Conservation (phyloP, 2,888 invertebrate species). For the Caenorhabditis sp. region DNA sequence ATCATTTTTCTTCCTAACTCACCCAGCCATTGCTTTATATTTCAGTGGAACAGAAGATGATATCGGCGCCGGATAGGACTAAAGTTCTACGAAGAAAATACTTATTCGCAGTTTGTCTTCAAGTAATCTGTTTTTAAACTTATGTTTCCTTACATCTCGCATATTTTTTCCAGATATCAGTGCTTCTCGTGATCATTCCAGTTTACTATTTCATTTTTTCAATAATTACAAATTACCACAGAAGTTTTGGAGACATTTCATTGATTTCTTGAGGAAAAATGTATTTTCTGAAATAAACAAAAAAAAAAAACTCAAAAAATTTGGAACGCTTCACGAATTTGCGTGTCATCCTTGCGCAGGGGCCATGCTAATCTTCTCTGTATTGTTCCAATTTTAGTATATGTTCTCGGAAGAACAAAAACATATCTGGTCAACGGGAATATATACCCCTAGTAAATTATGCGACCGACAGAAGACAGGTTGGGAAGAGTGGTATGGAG, state of each 20-base stretch:
- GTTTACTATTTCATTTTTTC: slow-evolving; percentile 24
- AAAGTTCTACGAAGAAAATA: slow-evolving; percentile 25
- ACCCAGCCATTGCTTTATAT: slow-evolving; percentile 19
- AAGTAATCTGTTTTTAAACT: too few species aligned
- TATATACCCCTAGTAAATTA: too few species aligned
- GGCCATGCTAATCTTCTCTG: slow-evolving; percentile 13
- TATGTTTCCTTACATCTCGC: too few species aligned
- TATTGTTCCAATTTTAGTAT: slow-evolving; percentile 13
- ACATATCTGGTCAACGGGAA: too few species aligned
- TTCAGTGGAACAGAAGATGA: slow-evolving; percentile 15
- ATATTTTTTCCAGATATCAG: too few species aligned
- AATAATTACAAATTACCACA: slow-evolving; percentile 20
- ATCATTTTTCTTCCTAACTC: slow-evolving; percentile 12
- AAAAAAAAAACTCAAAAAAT: too few species aligned
- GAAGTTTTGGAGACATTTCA: neutral
- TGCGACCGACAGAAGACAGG: too few species aligned
- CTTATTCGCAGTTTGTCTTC: slow-evolving; percentile 25
- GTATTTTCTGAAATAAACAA: too few species aligned
- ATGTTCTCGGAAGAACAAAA: slow-evolving; percentile 13
- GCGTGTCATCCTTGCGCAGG: slow-evolving; percentile 13
- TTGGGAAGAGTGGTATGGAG: too few species aligned
- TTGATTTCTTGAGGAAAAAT: neutral
- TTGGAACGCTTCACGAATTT: slow-evolving; percentile 13
- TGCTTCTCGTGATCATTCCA: slow-evolving; percentile 17
- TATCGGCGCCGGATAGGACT: slow-evolving; percentile 22